Conservation (phyloP, 2,888 invertebrate species). For the Chrysotoxum bicinctum region DNA sequence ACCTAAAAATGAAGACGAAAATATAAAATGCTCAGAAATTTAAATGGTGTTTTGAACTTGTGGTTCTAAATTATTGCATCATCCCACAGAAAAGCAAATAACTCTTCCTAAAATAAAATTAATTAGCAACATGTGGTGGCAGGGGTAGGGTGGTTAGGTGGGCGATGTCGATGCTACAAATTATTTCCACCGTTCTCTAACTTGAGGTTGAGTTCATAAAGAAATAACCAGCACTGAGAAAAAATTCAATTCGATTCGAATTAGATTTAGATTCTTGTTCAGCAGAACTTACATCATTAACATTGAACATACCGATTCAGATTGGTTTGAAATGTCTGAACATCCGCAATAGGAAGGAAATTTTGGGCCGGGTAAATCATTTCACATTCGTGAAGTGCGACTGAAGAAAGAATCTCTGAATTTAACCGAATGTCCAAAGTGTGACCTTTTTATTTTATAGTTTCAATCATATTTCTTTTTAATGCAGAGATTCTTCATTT, state of each 20-base stretch:
- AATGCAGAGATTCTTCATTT: too few species aligned
- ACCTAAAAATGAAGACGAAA: not conserved
- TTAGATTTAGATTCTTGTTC: too few species aligned
- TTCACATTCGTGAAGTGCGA: too few species aligned
- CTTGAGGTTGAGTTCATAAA: not conserved
- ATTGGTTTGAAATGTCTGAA: too few species aligned
- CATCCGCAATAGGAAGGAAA: too few species aligned
- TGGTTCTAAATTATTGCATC: constrained; percentile 44
- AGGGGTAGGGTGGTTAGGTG: constrained; percentile 17
- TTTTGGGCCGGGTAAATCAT: too few species aligned
- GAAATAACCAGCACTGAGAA: not conserved
- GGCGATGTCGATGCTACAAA: constrained; percentile 4
- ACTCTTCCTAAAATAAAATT: constrained; percentile 25
- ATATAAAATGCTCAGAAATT: not conserved
- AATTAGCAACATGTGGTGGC: constrained; percentile 54
- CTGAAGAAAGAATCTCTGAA: too few species aligned
- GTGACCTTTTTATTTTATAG: too few species aligned
- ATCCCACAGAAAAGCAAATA: not conserved
- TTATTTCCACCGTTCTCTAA: not conserved
- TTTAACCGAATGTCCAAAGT: too few species aligned
- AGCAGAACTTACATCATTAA: too few species aligned
- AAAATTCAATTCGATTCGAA: not conserved
- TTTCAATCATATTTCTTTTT: too few species aligned
- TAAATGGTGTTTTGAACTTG: constrained; percentile 40
- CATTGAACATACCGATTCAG: too few species aligned